These are phyloP conservation scores for Gadopsis marmoratus DNA, from an alignment of 2,797 vertebrate genomes.

Conservation along the genomic window DNA sequence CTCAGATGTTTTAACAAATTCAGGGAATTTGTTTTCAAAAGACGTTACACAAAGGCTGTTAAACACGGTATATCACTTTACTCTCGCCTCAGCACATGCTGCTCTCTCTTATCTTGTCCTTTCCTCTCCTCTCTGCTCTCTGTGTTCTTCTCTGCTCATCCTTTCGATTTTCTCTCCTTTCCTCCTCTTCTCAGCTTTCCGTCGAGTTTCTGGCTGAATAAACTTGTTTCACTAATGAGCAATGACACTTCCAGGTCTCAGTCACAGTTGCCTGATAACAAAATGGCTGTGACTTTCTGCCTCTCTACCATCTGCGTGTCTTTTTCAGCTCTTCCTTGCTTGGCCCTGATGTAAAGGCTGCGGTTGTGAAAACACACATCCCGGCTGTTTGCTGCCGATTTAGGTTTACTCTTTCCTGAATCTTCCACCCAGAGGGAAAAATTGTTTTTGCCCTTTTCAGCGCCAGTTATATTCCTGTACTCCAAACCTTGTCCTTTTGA, in stretches of 20 bases:
- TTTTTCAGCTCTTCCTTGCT: slow-evolving; percentile 46
- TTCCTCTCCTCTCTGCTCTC: slow-evolving; percentile 14
- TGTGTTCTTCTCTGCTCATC: slow-evolving; percentile 24
- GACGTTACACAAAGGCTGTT: slow-evolving; percentile 38
- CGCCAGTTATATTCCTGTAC: slow-evolving; percentile 12
- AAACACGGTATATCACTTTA: slow-evolving; percentile 45
- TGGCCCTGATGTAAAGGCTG: slow-evolving; percentile 43
- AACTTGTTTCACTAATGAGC: slow-evolving; percentile 78
- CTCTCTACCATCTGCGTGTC: slow-evolving; percentile 60
- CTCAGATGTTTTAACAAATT: slow-evolving; percentile 44
- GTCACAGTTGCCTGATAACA: slow-evolving; percentile 67
- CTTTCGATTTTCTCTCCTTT: slow-evolving; percentile 24
- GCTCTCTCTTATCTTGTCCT: slow-evolving; percentile 47
- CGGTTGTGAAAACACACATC: slow-evolving; percentile 39
- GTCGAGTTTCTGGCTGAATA: slow-evolving; percentile 69
- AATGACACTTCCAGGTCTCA: slow-evolving; percentile 77
- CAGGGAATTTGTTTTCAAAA: slow-evolving; percentile 37
- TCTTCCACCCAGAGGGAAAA: slow-evolving; percentile 29
- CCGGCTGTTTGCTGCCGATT: slow-evolving; percentile 47
- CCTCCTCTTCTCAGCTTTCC: slow-evolving; percentile 37
- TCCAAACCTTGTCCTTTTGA: slow-evolving; percentile 36
- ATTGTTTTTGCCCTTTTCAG: slow-evolving; percentile 28
- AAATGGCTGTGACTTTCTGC: slow-evolving; percentile 67
- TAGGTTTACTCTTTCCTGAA: slow-evolving; percentile 31
- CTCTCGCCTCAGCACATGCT: slow-evolving; percentile 33